A percentile compares a stretch with the other conserved stretches of the same genome.
Evolutionary conservation across 2,113 vertebrate species (phyloP).

Genomic region (Rhipidura dahli): DNA sequence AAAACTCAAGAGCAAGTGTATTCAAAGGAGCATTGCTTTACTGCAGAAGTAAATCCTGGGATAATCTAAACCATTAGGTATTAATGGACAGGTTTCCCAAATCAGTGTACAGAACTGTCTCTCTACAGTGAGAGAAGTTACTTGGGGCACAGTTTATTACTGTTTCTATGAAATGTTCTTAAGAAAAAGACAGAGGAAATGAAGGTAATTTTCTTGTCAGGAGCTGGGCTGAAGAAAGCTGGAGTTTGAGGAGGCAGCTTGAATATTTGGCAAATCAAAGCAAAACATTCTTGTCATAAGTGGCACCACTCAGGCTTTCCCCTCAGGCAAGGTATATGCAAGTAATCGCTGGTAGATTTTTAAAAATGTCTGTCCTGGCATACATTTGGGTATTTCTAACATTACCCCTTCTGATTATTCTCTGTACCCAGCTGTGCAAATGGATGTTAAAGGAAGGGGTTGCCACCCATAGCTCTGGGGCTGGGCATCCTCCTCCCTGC

Average conservation of each 20-base stretch:
- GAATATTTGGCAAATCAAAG: neutral
- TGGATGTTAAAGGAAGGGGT: neutral
- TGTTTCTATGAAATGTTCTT: neutral
- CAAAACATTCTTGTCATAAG: neutral
- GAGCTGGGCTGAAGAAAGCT: neutral
- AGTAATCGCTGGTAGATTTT: neutral
- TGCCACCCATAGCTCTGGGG: neutral
- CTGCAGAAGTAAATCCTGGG: neutral
- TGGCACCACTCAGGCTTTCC: neutral
- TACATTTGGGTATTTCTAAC: neutral
- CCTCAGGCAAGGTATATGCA: neutral
- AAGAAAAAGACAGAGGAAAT: neutral
- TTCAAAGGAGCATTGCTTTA: neutral
- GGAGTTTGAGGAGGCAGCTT: neutral
- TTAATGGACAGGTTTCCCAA: neutral
- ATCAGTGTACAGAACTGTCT: neutral
- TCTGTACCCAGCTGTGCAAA: neutral
- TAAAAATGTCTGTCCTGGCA: neutral
- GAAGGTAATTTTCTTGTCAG: neutral
- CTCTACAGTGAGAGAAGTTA: neutral
- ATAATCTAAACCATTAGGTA: neutral
- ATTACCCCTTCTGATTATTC: neutral
- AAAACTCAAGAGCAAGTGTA: neutral
- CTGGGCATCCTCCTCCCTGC: neutral
- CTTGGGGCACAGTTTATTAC: neutral